These are phyloP conservation scores for Amblyteles armatorius DNA, from an alignment of 2,888 invertebrate genomes.

Conservation along the genomic window DNA sequence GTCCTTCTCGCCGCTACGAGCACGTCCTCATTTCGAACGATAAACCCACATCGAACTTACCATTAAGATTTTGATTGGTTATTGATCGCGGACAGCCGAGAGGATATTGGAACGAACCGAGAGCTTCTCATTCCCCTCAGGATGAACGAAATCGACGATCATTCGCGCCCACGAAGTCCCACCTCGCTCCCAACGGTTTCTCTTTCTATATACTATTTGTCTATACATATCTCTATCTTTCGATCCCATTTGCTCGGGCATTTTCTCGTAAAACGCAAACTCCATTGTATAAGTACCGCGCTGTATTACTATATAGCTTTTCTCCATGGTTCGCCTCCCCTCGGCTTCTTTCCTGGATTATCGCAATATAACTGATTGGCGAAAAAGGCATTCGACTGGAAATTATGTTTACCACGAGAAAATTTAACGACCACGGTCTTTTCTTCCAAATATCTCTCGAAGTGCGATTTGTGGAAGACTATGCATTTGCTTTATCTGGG, in stretches of 20 bases:
- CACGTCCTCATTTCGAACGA: constrained; percentile 58
- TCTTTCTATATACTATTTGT: constrained; percentile 16
- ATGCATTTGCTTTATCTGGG: neutral
- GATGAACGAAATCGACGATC: constrained; percentile 43
- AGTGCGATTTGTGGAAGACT: neutral
- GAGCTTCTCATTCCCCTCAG: constrained; percentile 3
- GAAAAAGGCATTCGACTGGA: neutral
- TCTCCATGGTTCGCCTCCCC: neutral
- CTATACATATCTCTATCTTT: constrained; percentile 18
- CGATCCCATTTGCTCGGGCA: constrained; percentile 11
- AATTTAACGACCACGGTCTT: neutral
- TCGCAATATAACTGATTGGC: constrained; percentile 21
- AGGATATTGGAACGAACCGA: constrained; percentile 21
- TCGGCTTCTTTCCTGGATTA: constrained; percentile 13
- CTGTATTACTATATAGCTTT: constrained; percentile 2
- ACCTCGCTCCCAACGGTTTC: constrained; percentile 8
- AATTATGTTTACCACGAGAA: constrained; percentile 9
- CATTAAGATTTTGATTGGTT: constrained; percentile 75
- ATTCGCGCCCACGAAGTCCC: constrained; percentile 23
- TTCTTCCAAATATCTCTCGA: neutral
- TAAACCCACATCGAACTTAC: constrained; percentile 71
- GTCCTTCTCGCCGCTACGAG: constrained; percentile 28
- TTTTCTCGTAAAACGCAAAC: constrained; percentile 10
- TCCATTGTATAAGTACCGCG: neutral
- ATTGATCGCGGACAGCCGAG: constrained; percentile 69